These are phyloP conservation scores for Prosapia bicincta DNA, from an alignment of 2,888 invertebrate genomes.

Conservation along the genomic window DNA sequence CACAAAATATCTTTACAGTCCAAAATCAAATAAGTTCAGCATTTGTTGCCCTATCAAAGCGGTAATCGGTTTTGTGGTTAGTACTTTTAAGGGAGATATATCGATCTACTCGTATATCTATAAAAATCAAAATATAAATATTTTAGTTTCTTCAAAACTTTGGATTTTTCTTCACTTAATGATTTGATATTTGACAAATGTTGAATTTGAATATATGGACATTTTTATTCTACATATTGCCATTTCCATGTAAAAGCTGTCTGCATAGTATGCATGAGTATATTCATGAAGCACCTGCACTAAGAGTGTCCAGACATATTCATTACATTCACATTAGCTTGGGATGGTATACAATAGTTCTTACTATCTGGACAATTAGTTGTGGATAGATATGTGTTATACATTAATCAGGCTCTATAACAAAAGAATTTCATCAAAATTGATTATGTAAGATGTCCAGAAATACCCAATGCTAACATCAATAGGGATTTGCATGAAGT, in stretches of 20 bases:
- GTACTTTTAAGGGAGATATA: too few relatives aligned
- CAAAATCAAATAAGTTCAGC: too few relatives aligned
- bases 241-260: constrained; percentile 40
- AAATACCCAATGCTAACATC: constrained; percentile 41
- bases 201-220: too few relatives aligned
- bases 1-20: too few relatives aligned
- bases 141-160: too few relatives aligned
- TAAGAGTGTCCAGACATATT: constrained; percentile 40
- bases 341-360: constrained; percentile 38
- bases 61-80: too few relatives aligned
- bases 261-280: constrained; percentile 42
- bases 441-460: constrained; percentile 31
- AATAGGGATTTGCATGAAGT: constrained; percentile 39
- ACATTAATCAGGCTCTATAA: constrained; percentile 28
- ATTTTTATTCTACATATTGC: too few relatives aligned
- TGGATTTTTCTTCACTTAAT: too few relatives aligned
- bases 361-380: constrained; percentile 32
- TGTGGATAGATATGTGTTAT: constrained; percentile 39
- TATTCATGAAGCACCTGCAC: constrained; percentile 42
- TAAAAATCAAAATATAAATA: too few relatives aligned
- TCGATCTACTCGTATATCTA: too few relatives aligned
- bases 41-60: too few relatives aligned
- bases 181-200: too few relatives aligned
- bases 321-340: constrained; percentile 39
- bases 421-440: background rate